Percentiles rank a stretch among this genome's conserved stretches.
Conservation (phyloP, 2,797 vertebrate genomes). For the Sciurus carolinensis region DNA sequence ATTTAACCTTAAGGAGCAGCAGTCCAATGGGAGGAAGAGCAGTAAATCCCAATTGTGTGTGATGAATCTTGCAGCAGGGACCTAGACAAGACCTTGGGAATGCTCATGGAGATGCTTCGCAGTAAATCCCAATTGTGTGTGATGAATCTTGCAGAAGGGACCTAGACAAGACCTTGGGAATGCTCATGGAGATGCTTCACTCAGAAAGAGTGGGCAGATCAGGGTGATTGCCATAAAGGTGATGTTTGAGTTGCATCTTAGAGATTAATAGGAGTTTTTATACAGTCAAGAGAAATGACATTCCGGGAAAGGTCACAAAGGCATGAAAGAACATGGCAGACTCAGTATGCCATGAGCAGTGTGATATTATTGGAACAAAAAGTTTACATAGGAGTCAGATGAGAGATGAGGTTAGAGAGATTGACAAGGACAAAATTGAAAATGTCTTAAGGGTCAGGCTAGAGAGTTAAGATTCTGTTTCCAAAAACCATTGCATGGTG, state of each 20-base stretch:
- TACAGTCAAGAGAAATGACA: not conserved
- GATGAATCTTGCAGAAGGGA: not conserved
- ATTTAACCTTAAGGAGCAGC: not conserved
- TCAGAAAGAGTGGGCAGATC: not conserved
- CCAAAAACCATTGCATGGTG: not conserved
- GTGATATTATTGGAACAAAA: not conserved
- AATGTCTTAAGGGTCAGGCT: not conserved
- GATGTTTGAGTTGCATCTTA: not conserved
- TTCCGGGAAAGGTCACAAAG: not conserved
- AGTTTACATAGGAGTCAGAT: not conserved
- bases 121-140: not conserved
- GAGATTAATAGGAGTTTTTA: not conserved
- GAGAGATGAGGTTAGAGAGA: conserved; percentile 43
- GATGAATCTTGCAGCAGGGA: not conserved
- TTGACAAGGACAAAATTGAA: not conserved
- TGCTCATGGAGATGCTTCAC: not conserved
- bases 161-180: not conserved
- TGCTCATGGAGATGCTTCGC: not conserved
- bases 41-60: not conserved
- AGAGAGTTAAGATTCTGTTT: conserved; percentile 59
- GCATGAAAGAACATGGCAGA: not conserved
- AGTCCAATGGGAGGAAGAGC: not conserved
- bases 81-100: not conserved
- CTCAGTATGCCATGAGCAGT: not conserved
- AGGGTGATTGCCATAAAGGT: not conserved